phyloP scores from a whole-genome alignment of 2,797 vertebrate species.

The Perdix hodgsoniae region DNA sequence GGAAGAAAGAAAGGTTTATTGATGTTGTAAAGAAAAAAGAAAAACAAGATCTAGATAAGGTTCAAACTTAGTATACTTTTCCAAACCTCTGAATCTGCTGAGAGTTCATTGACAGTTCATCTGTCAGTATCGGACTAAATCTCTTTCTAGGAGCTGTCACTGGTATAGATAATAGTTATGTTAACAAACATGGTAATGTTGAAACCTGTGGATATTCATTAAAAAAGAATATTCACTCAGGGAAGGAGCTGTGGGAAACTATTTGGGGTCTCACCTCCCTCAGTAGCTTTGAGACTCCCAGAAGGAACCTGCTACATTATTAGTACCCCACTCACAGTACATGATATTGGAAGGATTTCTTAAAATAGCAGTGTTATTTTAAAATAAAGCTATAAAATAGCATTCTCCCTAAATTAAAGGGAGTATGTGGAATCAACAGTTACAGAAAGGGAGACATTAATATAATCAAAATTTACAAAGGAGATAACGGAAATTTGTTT shows the following conservation, averaged over 20 bases:
- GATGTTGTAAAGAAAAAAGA: neutral
- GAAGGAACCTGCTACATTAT: neutral
- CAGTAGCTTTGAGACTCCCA: neutral
- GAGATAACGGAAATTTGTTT: neutral
- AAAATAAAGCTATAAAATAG: neutral
- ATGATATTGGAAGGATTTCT: neutral
- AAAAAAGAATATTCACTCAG: neutral
- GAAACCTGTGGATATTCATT: neutral
- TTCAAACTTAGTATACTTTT: slow-evolving; percentile 10
- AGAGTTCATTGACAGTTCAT: neutral
- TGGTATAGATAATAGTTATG: neutral
- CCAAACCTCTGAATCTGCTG: neutral
- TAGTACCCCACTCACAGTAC: neutral
- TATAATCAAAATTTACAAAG: rapidly evolving
- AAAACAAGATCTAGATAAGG: neutral
- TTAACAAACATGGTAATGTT: neutral
- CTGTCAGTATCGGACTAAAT: neutral
- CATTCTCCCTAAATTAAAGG: neutral
- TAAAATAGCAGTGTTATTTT: neutral
- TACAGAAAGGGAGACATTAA: neutral
- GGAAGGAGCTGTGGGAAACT: neutral
- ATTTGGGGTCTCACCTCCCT: neutral
- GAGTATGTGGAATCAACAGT: neutral
- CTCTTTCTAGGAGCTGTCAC: neutral
- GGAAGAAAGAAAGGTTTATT: neutral